phyloP scores from a whole-genome alignment of 2,888 invertebrate species.

The Scaptomyza caliginosa region DNA sequence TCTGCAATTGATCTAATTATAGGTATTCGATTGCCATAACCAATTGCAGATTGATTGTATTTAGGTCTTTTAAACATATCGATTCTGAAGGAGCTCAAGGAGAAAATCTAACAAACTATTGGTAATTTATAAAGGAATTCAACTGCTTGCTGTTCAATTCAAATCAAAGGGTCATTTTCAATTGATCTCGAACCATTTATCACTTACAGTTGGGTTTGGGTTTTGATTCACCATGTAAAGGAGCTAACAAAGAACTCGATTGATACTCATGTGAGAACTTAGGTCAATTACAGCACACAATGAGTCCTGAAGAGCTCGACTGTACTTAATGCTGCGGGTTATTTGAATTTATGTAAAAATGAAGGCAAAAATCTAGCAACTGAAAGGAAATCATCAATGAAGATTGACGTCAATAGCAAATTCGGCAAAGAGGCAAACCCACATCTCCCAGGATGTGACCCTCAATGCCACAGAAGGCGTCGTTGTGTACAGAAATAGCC shows the following conservation, averaged over 20 bases:
- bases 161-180: conserved; percentile 16
- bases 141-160: conserved; percentile 21
- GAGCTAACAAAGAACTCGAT: conserved; percentile 23
- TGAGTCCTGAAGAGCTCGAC: conserved; percentile 53
- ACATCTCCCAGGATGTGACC: conserved; percentile 56
- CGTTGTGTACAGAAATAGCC: conserved; percentile 29
- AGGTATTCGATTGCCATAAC: conserved; percentile 4
- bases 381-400: conserved; percentile 54
- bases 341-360: conserved; percentile 24
- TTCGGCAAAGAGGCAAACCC: too few relatives aligned
- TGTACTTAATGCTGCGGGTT: conserved; percentile 54
- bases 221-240: too few relatives aligned
- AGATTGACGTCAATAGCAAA: conserved; percentile 71
- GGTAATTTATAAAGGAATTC: neutral
- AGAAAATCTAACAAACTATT: neutral
- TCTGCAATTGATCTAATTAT: conserved; percentile 57
- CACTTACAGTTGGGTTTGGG: conserved; percentile 47
- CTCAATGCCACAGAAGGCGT: conserved; percentile 19
- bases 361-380: conserved; percentile 1
- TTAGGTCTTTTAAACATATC: too few relatives aligned
- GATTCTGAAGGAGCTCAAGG: too few relatives aligned
- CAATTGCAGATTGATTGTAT: too few relatives aligned
- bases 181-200: conserved; percentile 52
- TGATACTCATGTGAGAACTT: conserved; percentile 63
- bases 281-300: conserved; percentile 39